Evolutionary conservation across 2,113 vertebrate genomes (phyloP), one percentile per base, ranked within the genome.

Genomic region (Hystrix cristata): DNA sequence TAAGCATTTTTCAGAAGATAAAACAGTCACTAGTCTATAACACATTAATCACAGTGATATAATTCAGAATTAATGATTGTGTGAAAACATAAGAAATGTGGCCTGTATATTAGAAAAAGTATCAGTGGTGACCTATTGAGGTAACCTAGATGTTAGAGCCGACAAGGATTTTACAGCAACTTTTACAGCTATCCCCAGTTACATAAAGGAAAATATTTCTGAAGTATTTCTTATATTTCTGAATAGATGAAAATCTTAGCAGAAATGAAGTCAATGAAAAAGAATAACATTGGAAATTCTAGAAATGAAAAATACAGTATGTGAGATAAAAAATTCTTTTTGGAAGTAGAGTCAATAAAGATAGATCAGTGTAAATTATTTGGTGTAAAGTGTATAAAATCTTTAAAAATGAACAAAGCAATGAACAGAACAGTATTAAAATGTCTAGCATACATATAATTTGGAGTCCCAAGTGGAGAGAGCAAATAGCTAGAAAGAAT

Each of bases 171-270:
- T 96, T 83, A 85, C 43, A 83, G 31, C 23, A 53, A 7, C 9
- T 83, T 43, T 55, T 72, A 87, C 11, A 59, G 65, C n/a, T 82
- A 48, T 86, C 14, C 16, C 9, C 38, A 95, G 18, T 57, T n/a
- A 83, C 38, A 67, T 62, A 48, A 80, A 69, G 65, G 51, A 55
- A 95, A 80, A 62, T 87, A 82, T 87, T 92, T 43, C 48, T 76
- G 72, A 55, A 38, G 27, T 87, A 48, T 72, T 72, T 67, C 65
- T 67, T 34, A 34, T 29, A 67, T 67, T 67, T 57, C 18, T 43
- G 31, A 34, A 76, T 82, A 92, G 57, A 65, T 83, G 23, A 48
- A 88, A 88, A 67, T 92, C 7, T 88, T 57, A 74, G 65, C 74
- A 92, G 78, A 82, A 92, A 64, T 81, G n/a, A 64, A 55, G 21